Evolutionary conservation across 2,888 invertebrate genomes (phyloP).

Genomic region (Microctonus brassicae): DNA sequence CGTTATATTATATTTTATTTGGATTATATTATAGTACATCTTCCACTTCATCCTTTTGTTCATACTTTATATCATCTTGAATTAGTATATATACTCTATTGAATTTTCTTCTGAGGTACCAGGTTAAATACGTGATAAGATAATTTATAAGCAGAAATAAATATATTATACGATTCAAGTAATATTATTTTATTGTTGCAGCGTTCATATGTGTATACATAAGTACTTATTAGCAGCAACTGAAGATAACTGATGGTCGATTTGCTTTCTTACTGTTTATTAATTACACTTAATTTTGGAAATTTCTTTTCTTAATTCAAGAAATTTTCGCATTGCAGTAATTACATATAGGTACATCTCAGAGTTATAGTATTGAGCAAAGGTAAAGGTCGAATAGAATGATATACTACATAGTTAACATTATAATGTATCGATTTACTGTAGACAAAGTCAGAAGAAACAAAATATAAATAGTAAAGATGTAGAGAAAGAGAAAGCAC

Average conservation of each 20-base stretch:
- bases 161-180: no score
- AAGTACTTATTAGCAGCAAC: not conserved
- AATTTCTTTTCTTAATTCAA: not conserved
- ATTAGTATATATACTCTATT: no score
- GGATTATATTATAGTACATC: no score
- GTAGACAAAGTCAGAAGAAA: not conserved
- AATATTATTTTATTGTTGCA: no score
- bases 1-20: not conserved
- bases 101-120: no score
- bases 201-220: not conserved
- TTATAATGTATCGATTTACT: not conserved
- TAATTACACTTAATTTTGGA: not conserved
- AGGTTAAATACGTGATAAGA: no score
- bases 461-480: conserved; percentile 30
- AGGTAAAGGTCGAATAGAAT: conserved; percentile 44
- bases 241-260: not conserved
- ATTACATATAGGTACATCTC: not conserved
- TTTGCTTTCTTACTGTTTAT: conserved; percentile 4
- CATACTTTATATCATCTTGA: no score
- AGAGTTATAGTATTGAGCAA: not conserved
- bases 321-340: conserved; percentile 22
- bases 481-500: conserved; percentile 41
- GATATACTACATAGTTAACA: not conserved
- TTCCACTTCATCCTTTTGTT: no score
- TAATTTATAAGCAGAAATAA: no score